These are phyloP conservation scores for Smutsia temminckii DNA, from an alignment of 2,797 vertebrate genomes.

Conservation along the genomic window DNA sequence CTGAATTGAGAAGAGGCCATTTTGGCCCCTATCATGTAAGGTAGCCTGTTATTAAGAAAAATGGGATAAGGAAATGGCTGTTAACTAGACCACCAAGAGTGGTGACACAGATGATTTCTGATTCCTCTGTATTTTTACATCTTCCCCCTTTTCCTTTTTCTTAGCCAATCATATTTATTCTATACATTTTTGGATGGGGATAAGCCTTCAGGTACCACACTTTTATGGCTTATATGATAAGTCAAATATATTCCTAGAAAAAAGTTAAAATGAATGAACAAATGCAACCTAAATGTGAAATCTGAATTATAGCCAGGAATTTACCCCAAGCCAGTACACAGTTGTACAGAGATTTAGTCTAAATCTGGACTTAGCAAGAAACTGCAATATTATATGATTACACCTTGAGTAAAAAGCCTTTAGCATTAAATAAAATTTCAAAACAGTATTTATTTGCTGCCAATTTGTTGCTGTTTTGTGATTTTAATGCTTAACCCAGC, in stretches of 20 bases:
- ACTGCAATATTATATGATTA: not conserved
- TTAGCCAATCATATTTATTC: not conserved
- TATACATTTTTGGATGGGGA: too few relatives aligned
- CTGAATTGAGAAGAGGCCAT: not conserved
- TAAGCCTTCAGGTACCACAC: not conserved
- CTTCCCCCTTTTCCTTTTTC: not conserved
- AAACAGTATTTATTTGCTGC: not conserved
- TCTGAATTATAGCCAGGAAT: not conserved
- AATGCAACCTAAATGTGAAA: not conserved
- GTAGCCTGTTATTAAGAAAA: not conserved
- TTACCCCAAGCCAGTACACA: not conserved
- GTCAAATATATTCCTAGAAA: not conserved
- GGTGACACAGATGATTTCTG: not conserved
- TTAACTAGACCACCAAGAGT: not conserved
- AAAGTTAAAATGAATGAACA: not conserved
- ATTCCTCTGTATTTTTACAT: not conserved
- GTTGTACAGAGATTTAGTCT: not conserved
- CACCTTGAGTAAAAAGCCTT: not conserved
- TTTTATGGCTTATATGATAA: not conserved
- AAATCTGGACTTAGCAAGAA: not conserved
- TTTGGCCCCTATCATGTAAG: not conserved
- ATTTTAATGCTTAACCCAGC: not conserved
- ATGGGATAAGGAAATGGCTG: not conserved
- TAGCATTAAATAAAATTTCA: not conserved
- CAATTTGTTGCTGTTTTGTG: not conserved